Base-by-base conservation (phyloP, 2,888 invertebrate genomes). In the Xanthia togata region DNA sequence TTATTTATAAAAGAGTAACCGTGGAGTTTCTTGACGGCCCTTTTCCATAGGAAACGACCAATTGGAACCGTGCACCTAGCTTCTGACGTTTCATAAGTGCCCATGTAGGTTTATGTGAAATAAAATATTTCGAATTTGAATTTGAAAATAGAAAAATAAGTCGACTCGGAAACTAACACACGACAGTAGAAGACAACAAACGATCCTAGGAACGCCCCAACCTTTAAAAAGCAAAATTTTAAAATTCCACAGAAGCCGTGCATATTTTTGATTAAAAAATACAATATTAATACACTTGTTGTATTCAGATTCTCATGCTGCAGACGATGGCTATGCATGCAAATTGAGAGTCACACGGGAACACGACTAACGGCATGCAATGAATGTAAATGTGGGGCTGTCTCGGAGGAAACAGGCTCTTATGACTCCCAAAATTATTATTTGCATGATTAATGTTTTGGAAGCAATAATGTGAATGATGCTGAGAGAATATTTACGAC, bases 371-470 rank as follows among this genome's bases (percentile, higher is more conserved):
- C 87, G 82, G 73, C 89, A 87, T 88, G 89, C 92, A 88, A 91
- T 92, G 92, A 91, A 92, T 92, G 91, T 90, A 90, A 92, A 92
- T 92, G 83, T 75, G 67, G 55, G 57, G 44, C 62, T 68, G 86
- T 86, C 88, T 89, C 89, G 26, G 53, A 84, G 88, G 88, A 86
- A 88, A 86, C 85, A 80, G 78, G 83, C 79, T 82, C 82, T 86
- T 85, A 88, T 81, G 82, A 76, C 76, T 78, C 78, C 81, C 69
- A 77, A 88, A 85, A 87, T 86, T 88, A 84, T 83, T 78, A 81
- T 89, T 82, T 86, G 78, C 83, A 84, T 86, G 79, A 78, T 77
- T 77, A 76, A 86, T 73, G 70, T 69, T 76, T 55, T 68, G 53
- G 50, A 65, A 82, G 77, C 64, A 70, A 65, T 77, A 70, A 78